Base-by-base conservation (phyloP, 2,888 invertebrate species). In the Orthonychiurus folsomi region DNA sequence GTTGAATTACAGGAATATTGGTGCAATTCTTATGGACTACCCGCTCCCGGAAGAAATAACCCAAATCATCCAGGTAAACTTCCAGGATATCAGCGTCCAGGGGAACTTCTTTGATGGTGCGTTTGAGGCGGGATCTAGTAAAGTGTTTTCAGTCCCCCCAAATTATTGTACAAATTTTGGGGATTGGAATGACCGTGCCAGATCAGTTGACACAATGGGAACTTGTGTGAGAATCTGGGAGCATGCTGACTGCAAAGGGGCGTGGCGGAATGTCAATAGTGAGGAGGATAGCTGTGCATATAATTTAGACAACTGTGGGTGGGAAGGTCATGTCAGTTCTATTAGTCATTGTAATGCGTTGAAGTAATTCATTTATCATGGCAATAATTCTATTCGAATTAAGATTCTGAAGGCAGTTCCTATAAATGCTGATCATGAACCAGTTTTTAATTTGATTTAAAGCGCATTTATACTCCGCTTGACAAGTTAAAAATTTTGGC, bases 131-230 rank as follows among this genome's bases (percentile, higher is more conserved):
- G 52, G 52, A 20, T 9, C 5, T 12, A 52, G 52, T 9, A 52
- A 52, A 52, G n/a, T 52, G n/a, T 52, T 52, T 52, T 20, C 52
- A 52, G n/a, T 52, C n/a, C 23, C 23, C 5, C 52, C 9, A 52
- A 52, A 52, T 52, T 9, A 3, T 9, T 52, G 52, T 52, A 52
- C n/a, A 52, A 52, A 52, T 52, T 52, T 52, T 52, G 52, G 52
- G 52, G 12, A 52, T 52, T 52, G 52, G 52, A 52, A 52, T 52
- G 52, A 52, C n/a, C 52, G 52, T 9, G 52, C 52, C n/a, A 52
- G 52, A 12, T 52, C 52, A 20, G n/a, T 52, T 20, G n/a, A 52
- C n/a, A 52, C 52, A 12, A 9, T 52, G 3, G 52, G 52, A 52
- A 52, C 5, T 9, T 52, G 52, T 52, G 52, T 52, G 3, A 3